Evolutionary conservation across 2,888 invertebrate genomes (phyloP), one percentile per base, ranked within the genome.

Genomic region (Lymantria monacha): DNA sequence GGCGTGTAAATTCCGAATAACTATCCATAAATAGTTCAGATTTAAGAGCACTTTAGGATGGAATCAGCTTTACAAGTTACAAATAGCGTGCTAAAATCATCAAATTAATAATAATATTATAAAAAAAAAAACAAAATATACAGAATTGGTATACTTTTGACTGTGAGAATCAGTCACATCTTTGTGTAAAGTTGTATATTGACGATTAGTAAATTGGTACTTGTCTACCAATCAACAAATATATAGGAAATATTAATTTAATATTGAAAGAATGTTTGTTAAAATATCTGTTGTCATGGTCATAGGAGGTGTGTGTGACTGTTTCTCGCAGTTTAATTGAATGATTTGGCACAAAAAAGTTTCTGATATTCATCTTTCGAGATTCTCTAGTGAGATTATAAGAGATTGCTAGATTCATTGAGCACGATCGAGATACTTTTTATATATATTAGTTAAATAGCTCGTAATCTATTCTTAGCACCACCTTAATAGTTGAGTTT

Each of bases 11-110:
- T 71, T 79, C 69, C 69, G 69, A 79, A 77, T 71, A 72, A 67
- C 70, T 80, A 85, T 79, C 63, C 74, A 79, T 83, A 84, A 78
- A 85, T 84, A 86, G 79, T 80, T 85, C 79, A 82, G 84, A 81
- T 80, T 83, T 88, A 90, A 90, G 90, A 90, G 90, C 90, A 90
- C 90, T 90, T 90, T 72, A 85, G 90, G 90, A 90, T 89, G 90
- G 90, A 89, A 86, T 90, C 84, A 87, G 74, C 81, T 77, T 81
- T 68, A 72, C 78, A 81, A 82, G 82, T 82, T 80, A 81, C 74
- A 74, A 79, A 81, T 73, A 80, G 78, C 72, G 69, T 79, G 78
- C 76, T 74, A 76, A 64, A 69, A 73, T 71, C 67, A n/a, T n/a
- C n/a, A n/a, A n/a, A n/a, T n/a, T n/a, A n/a, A n/a, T n/a, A n/a